Base-by-base conservation (phyloP, 2,113 vertebrate species). In the Hyperopisus bebe region DNA sequence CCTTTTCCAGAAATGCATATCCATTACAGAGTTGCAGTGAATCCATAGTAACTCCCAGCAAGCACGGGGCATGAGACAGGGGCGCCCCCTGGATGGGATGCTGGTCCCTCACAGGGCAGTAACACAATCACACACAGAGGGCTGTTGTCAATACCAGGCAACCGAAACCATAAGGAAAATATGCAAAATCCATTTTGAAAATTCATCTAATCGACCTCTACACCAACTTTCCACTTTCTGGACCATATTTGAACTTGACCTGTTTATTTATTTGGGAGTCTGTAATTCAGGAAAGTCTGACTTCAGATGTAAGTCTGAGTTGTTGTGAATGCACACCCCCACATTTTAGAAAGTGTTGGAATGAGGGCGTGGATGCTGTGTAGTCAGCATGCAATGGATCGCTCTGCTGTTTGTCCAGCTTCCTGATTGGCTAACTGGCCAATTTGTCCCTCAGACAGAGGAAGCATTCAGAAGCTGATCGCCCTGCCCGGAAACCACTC, bases 381-480 rank as follows among this genome's bases (percentile, higher is more conserved):
- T 86, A 66, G 50, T 92, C 87, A 80, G 85, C 11, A 1, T 27
- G 47, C 88, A 24, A 17, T 35, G 7, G 51, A 35, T 85, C 46
- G 87, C 84, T 51, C 35, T 35, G 39, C 15, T 48, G 17, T 39
- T 44, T 91, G 44, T 82, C 44, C 35, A 82, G 62, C 66, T 87
- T 86, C 87, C 62, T 90, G 83, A 58, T n/a, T 84, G 39, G 19
- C 5, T 90, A 62, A 88, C 11, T 83, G 83, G 44, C 85, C 46
- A 51, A 88, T 84, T 92, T 88, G 84, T 87, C 39, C 89, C 94
- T 46, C 93, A 99, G 98, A 99, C 93, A 98, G 96, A 93, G 98
- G 98, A 46, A 98, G 97, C 0, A 94, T 99, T 48, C 98, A 99
- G 93, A 99, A 99, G 94, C 97, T 99, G 89, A 97, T 99, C 0